Base-by-base conservation (phyloP, 2,888 invertebrate genomes). In the Yponomeuta sedellus region DNA sequence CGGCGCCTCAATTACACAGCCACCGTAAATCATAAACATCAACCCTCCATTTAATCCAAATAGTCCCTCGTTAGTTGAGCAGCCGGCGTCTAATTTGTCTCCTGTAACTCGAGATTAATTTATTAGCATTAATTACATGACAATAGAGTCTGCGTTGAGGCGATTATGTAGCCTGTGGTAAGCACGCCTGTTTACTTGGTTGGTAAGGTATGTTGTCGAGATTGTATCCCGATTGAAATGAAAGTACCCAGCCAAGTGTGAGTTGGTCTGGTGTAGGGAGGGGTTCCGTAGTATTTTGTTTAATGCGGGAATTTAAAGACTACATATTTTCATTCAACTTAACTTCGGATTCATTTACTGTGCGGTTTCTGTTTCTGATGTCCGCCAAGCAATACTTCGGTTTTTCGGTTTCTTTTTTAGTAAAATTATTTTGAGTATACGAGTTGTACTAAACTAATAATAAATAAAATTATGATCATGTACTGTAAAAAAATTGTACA, bases 1-100 rank as follows among this genome's bases (percentile, higher is more conserved):
- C 77, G 90, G 88, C 90, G 89, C 90, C 90, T 83, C 86, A 87
- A 88, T 88, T 88, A 89, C 82, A 82, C 83, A 78, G 80, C 85
- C 84, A 81, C 86, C 88, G 90, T 91, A 88, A 90, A 91, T 91
- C 91, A 91, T 91, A 91, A 90, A 89, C 90, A 91, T 88, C 88
- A 88, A 86, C 88, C 89, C 89, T 77, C 90, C 88, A 90, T 91
- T 91, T 90, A 90, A 89, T 87, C 86, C 88, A 86, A 91, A 91
- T 90, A 87, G 90, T 89, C 88, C 83, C 88, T 90, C 90, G 88
- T 91, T 91, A 90, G 88, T 81, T 81, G 87, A 86, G 86, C 90
- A 89, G 86, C 83, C 84, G 87, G 89, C 82, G 88, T 88, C 88
- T 90, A 88, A 91, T 90, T 89, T 90, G 90, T 91, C 89, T 89